Evolutionary conservation across 1,140 invertebrate genomes (phyloP), one percentile per base, ranked within the genome.

Genomic region (Formica exsecta): DNA sequence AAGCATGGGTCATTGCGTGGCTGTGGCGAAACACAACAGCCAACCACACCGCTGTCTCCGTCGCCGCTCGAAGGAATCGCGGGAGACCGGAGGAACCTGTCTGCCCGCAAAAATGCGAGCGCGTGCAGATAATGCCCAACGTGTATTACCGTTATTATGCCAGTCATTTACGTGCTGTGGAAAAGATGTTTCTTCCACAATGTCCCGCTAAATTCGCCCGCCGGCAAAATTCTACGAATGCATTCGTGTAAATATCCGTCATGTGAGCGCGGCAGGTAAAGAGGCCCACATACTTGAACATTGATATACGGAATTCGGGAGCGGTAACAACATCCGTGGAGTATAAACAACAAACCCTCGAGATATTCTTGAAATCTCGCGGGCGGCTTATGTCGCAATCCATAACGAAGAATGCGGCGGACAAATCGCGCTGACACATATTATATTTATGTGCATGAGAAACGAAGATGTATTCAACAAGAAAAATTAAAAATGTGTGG

Each of bases 111-210:
- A 92, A 93, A 93, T 93, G 87, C 87, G 87, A 87, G 74, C 92
- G 93, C 93, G 93, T 94, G 93, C 93, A 93, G 93, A 93, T 94
- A 94, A 94, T 94, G 86, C 91, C 74, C 79, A 83, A 73, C 84
- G 87, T 86, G 88, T 92, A 94, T 93, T 91, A 92, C 93, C 93
- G 93, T 94, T 94, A 94, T 94, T 94, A 94, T 89, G 77, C 89
- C 87, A 81, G 91, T 91, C 92, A 91, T 93, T 93, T 93, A 92
- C 92, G 92, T 93, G 87, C 90, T 79, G 87, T 87, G 85, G 83
- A 89, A 87, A 85, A 81, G 87, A 91, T 87, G 85, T 88, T 85
- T 75, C 88, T 88, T 84, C 86, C 36, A 71, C 86, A 80, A 88
- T 91, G 91, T 92, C 90, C 91, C 88, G 89, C 91, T 92, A 93